Evolutionary conservation across 2,113 vertebrate species (phyloP).

Genomic region (Excalfactoria chinensis): DNA sequence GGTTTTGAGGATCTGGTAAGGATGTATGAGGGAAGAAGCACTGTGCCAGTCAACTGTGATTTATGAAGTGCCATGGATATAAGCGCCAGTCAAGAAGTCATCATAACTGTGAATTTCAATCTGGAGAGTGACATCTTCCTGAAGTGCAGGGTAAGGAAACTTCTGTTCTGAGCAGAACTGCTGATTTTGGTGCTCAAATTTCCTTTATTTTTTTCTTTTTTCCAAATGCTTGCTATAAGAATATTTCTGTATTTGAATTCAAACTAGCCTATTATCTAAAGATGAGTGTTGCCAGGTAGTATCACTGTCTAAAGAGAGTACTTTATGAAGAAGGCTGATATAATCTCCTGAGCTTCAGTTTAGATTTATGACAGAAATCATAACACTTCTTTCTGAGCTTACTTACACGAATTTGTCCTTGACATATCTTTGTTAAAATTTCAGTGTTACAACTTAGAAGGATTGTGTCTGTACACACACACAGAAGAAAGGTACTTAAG

Average conservation of each 20-base stretch:
- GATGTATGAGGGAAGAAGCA: background rate
- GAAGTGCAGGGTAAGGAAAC: background rate
- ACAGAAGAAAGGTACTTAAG: background rate
- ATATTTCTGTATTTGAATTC: background rate
- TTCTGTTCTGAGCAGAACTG: background rate
- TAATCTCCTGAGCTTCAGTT: background rate
- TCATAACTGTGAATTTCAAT: background rate
- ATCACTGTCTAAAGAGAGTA: background rate
- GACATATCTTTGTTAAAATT: background rate
- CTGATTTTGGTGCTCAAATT: background rate
- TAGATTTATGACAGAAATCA: slow-evolving; percentile 11
- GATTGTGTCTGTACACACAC: background rate
- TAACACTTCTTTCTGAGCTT: background rate
- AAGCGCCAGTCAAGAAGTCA: background rate
- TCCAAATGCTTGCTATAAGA: background rate
- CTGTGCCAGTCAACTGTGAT: background rate
- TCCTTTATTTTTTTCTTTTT: background rate
- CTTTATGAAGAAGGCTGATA: background rate
- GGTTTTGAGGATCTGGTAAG: background rate
- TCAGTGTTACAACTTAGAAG: background rate
- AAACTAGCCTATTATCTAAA: background rate
- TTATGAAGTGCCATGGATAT: background rate
- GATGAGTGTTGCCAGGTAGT: background rate
- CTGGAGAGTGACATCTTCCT: background rate
- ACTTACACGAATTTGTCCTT: background rate